Evolutionary conservation across 2,888 invertebrate species (phyloP).

Genomic region (Chymomyza caudatula): DNA sequence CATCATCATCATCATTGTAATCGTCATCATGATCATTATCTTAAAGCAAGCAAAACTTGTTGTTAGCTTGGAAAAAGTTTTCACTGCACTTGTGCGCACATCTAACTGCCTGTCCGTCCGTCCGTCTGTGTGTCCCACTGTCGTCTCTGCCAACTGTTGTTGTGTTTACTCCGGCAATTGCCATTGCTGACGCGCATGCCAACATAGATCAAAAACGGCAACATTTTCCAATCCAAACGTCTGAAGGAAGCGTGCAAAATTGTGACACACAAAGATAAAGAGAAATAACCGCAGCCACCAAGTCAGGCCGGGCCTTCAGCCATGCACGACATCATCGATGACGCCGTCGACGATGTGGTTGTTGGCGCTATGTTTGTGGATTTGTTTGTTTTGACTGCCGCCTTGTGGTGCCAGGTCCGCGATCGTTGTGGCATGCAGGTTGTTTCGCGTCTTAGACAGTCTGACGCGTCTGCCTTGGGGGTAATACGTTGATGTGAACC

Average conservation of each 20-base stretch:
- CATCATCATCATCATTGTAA: background rate
- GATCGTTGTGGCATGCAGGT: background rate
- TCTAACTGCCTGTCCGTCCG: conserved; percentile 35
- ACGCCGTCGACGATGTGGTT: conserved; percentile 1
- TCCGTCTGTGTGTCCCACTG: conserved; percentile 18
- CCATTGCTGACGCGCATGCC: conserved; percentile 62
- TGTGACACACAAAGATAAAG: conserved; percentile 70
- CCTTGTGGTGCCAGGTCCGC: background rate
- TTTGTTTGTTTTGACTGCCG: conserved; percentile 30
- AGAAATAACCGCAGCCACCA: conserved; percentile 31
- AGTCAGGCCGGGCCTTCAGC: conserved; percentile 11
- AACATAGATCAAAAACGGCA: conserved; percentile 66
- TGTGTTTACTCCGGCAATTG: conserved; percentile 56
- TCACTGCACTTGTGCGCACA: conserved; percentile 58
- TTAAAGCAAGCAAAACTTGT: background rate
- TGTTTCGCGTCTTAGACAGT: background rate
- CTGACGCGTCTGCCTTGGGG: background rate
- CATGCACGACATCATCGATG: conserved; percentile 12
- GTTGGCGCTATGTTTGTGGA: conserved; percentile 16
- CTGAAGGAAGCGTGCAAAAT: conserved; percentile 66
- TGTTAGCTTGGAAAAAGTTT: conserved; percentile 37
- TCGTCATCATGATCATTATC: background rate
- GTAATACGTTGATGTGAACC: background rate
- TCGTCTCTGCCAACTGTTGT: conserved; percentile 21
- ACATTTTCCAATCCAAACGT: conserved; percentile 55